Evolutionary conservation across 2,797 vertebrate genomes (phyloP).

Genomic region (Amniataba percoides): DNA sequence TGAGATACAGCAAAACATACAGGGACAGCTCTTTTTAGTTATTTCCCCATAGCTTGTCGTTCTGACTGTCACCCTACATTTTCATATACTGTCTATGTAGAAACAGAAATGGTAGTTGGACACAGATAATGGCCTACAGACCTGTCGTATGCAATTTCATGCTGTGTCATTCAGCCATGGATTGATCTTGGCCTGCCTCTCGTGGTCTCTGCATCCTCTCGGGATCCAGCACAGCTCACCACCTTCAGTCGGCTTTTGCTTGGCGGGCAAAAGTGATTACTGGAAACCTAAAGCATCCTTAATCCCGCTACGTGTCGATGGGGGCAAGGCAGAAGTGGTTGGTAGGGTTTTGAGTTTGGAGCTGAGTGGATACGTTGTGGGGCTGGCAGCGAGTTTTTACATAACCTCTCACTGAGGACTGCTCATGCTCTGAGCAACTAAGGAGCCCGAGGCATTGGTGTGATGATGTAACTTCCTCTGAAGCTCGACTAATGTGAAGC

Average conservation of each 20-base stretch:
- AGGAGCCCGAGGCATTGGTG: slow-evolving; percentile 73
- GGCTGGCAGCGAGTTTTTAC: slow-evolving; percentile 81
- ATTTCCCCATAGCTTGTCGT: slow-evolving; percentile 49
- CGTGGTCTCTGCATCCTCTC: slow-evolving; percentile 61
- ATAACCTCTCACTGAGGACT: slow-evolving; percentile 82
- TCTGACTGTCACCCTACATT: slow-evolving; percentile 63
- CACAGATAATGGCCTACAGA: slow-evolving; percentile 70
- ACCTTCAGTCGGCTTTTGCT: slow-evolving; percentile 68
- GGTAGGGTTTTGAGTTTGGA: slow-evolving; percentile 67
- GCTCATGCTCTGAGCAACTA: slow-evolving; percentile 76
- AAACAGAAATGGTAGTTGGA: slow-evolving; percentile 57
- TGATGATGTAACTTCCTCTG: slow-evolving; percentile 84
- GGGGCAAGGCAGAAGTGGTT: slow-evolving; percentile 63
- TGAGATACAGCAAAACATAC: slow-evolving; percentile 45
- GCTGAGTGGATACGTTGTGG: slow-evolving; percentile 72
- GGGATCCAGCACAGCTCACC: slow-evolving; percentile 54
- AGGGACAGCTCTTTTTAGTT: slow-evolving; percentile 56
- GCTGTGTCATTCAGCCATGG: slow-evolving; percentile 72
- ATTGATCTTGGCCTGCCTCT: slow-evolving; percentile 68
- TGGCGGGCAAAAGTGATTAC: slow-evolving; percentile 71
- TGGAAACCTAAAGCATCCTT: slow-evolving; percentile 73
- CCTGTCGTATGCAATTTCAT: slow-evolving; percentile 74
- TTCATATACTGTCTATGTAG: slow-evolving; percentile 55
- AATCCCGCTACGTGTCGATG: slow-evolving; percentile 73
- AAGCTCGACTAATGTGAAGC: slow-evolving; percentile 79